phyloP scores from a whole-genome alignment of 2,888 invertebrate species.

The Vesta saturnalis region DNA sequence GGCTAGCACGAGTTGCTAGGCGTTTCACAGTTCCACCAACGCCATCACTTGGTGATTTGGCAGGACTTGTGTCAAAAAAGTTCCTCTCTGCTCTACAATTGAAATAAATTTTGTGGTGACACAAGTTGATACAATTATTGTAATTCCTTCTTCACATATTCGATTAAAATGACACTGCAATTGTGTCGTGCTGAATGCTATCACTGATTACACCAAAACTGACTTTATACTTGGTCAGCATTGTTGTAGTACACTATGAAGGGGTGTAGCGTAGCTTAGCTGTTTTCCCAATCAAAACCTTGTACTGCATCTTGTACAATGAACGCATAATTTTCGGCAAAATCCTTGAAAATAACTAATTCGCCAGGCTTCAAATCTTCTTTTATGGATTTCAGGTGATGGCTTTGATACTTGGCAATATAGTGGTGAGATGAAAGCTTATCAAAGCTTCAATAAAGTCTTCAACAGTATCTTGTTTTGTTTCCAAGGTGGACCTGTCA shows the following conservation, averaged over 20 bases:
- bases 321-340: conserved; percentile 5
- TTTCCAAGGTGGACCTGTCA: background rate
- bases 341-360: background rate
- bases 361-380: background rate
- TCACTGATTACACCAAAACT: background rate
- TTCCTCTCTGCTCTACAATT: background rate
- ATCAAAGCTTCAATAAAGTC: background rate
- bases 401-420: background rate
- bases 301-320: background rate
- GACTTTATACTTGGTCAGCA: background rate
- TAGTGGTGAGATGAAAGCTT: background rate
- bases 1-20: background rate
- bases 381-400: background rate
- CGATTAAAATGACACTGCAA: background rate
- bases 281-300: background rate
- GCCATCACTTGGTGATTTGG: background rate
- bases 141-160: background rate
- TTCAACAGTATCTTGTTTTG: conserved; percentile 4
- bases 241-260: background rate
- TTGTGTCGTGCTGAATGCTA: background rate
- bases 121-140: background rate
- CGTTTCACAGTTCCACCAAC: background rate
- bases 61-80: background rate
- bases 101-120: background rate
- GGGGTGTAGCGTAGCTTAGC: background rate